phyloP scores from a whole-genome alignment of 1,140 invertebrate species.

The Leptoteleia sp. region DNA sequence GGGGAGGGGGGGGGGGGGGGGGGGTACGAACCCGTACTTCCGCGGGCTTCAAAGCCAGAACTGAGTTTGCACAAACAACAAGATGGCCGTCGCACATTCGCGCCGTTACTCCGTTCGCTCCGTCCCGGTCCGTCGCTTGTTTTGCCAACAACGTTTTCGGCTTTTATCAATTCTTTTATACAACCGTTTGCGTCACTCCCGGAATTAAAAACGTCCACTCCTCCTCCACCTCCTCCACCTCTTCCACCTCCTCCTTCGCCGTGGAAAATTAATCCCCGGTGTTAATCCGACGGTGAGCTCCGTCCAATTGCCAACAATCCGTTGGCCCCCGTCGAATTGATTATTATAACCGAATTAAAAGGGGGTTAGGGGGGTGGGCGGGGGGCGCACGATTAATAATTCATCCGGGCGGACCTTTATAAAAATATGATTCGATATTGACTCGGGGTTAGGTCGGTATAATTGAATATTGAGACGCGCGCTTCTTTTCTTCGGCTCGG shows the following conservation, averaged over 20 bases:
- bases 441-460: conserved; percentile 13
- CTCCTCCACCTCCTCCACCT: too few relatives aligned
- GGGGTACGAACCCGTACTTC: conserved; percentile 62
- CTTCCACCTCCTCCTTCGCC: too few relatives aligned
- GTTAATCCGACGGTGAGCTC: conserved; percentile 2
- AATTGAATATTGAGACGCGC: conserved; percentile 27
- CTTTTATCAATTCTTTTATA: conserved; percentile 73
- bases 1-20: too few relatives aligned
- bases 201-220: too few relatives aligned
- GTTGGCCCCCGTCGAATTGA: conserved; percentile 14
- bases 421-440: conserved; percentile 29
- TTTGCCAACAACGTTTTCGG: conserved; percentile 71
- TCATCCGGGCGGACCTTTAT: conserved; percentile 4
- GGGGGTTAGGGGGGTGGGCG: too few relatives aligned
- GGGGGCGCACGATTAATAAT: conserved; percentile 26
- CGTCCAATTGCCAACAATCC: conserved; percentile 21
- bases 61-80: conserved; percentile 79
- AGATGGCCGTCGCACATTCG: conserved; percentile 75
- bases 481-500: conserved; percentile 34
- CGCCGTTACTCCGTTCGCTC: too few relatives aligned
- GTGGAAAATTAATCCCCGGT: neutral
- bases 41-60: conserved; percentile 70
- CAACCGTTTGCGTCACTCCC: neutral
- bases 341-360: conserved; percentile 20
- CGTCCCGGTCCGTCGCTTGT: conserved; percentile 72